Conservation (phyloP, 2,797 vertebrate genomes). For the Gouania willdenowi region DNA sequence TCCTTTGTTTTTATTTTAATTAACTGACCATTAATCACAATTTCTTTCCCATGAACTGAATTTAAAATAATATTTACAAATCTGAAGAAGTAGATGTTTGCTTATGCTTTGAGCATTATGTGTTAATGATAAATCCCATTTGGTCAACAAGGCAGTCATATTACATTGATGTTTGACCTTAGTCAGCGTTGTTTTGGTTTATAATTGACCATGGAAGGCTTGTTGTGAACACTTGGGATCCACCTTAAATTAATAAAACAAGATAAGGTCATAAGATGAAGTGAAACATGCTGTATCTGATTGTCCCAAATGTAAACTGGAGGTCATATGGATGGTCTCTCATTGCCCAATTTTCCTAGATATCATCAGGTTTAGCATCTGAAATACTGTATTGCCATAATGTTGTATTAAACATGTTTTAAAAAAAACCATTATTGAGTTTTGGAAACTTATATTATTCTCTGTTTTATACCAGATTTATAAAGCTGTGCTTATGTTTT, state of each 20-base stretch:
- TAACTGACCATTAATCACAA: slow-evolving; percentile 9
- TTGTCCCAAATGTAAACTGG: not conserved
- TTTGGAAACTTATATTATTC: too few species aligned
- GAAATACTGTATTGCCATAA: too few species aligned
- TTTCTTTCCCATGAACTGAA: not conserved
- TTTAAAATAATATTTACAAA: slow-evolving; percentile 31
- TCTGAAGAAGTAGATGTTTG: slow-evolving; percentile 19
- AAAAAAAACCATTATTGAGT: too few species aligned
- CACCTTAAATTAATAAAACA: not conserved
- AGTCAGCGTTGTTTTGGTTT: slow-evolving; percentile 41
- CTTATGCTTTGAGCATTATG: slow-evolving; percentile 23
- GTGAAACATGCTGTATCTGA: not conserved
- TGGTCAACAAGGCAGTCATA: slow-evolving; percentile 43
- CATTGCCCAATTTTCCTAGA: too few species aligned
- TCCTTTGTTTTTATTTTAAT: slow-evolving; percentile 25
- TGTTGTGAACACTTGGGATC: slow-evolving; percentile 2
- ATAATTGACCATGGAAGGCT: slow-evolving; percentile 50
- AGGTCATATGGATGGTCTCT: too few species aligned
- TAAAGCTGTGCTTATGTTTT: too few species aligned
- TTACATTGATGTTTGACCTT: slow-evolving; percentile 50
- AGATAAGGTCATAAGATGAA: not conserved
- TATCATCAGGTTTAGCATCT: too few species aligned
- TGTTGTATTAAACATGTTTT: too few species aligned
- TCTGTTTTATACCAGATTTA: too few species aligned
- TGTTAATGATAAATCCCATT: slow-evolving; percentile 70